Conservation (phyloP, 2,888 invertebrate species). For the Baccha elongata region DNA sequence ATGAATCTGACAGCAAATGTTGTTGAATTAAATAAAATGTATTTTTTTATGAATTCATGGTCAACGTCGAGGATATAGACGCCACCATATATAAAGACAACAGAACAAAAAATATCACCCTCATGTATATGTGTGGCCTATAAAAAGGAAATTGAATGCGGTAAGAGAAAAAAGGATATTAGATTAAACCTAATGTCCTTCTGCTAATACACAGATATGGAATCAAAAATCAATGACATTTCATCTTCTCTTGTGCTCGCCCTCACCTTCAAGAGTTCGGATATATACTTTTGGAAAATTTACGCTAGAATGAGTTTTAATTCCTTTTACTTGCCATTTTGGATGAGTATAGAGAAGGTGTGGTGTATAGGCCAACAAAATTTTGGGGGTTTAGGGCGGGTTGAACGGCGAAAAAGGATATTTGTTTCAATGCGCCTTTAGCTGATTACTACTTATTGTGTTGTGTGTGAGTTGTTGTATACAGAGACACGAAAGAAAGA, state of each 20-base stretch:
- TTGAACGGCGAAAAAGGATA: constrained; percentile 55
- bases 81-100: not conserved
- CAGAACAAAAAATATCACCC: constrained; percentile 16
- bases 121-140: not conserved
- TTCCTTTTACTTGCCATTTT: constrained; percentile 79
- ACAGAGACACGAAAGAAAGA: constrained; percentile 51
- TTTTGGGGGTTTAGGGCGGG: constrained; percentile 6
- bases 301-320: constrained; percentile 82
- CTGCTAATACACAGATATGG: constrained; percentile 70
- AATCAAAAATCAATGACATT: constrained; percentile 78
- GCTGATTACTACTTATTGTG: constrained; percentile 74
- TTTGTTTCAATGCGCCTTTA: constrained; percentile 74
- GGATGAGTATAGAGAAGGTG: constrained; percentile 28
- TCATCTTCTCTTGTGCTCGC: constrained; percentile 10
- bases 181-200: constrained; percentile 66
- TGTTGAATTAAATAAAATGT: constrained; percentile 10
- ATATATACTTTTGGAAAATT: constrained; percentile 81
- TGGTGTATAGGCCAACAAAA: constrained; percentile 18
- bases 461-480: constrained; percentile 63
- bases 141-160: constrained; percentile 45
- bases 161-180: constrained; percentile 53
- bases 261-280: not conserved
- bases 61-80: not conserved
- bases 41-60: constrained; percentile 21
- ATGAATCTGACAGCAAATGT: constrained; percentile 53